These are phyloP conservation scores for Lepidocolaptes lacrymiger DNA, from an alignment of 2,797 vertebrate genomes.

Conservation along the genomic window DNA sequence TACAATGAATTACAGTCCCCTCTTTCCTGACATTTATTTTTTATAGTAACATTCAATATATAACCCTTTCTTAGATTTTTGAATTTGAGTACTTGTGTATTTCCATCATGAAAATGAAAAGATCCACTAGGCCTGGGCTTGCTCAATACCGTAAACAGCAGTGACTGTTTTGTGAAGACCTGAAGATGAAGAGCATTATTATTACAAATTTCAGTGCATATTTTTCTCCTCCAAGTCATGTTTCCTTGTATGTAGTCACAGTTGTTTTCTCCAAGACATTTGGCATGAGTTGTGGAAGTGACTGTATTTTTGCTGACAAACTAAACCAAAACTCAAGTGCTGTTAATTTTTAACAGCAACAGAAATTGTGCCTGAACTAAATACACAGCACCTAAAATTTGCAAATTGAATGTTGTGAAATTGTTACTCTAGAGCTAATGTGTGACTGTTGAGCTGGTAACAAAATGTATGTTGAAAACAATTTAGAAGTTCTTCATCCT, in stretches of 20 bases:
- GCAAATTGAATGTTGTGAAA: background rate
- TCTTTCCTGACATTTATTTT: background rate
- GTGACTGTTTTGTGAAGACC: background rate
- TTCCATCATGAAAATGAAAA: background rate
- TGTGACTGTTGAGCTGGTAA: background rate
- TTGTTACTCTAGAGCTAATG: background rate
- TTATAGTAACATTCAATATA: background rate
- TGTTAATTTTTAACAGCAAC: background rate
- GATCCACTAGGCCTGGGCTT: background rate
- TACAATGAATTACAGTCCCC: background rate
- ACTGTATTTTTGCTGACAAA: background rate
- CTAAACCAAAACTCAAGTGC: background rate
- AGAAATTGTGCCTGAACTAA: background rate
- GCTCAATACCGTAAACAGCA: background rate
- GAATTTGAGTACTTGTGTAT: background rate
- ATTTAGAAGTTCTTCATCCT: background rate
- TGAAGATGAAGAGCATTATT: background rate
- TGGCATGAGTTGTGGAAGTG: background rate
- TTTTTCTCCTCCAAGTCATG: background rate
- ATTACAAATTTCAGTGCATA: background rate
- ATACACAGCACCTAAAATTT: background rate
- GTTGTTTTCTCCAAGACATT: background rate
- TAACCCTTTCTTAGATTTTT: background rate
- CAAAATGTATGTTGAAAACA: background rate
- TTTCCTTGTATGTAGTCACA: background rate